Evolutionary conservation across 2,888 invertebrate species (phyloP).

Genomic region (Stenodema calcarata): DNA sequence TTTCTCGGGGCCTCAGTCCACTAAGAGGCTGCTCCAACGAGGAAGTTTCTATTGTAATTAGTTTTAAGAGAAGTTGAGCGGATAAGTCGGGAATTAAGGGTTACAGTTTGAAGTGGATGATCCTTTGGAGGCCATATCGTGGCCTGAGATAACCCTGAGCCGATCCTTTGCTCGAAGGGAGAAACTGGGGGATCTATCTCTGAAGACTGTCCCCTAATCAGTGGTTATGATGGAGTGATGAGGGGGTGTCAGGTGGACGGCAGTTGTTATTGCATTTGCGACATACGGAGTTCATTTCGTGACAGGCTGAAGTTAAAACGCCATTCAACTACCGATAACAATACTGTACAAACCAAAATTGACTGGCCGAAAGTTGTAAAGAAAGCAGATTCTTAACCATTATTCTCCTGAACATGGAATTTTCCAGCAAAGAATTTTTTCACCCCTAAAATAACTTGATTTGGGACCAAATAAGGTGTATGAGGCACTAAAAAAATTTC

Average conservation of each 20-base stretch:
- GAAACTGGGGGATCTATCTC: not conserved
- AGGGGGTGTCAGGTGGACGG: not conserved
- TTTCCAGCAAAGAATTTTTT: no score
- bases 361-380: no score
- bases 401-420: no score
- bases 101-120: not conserved
- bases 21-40: not conserved
- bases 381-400: no score
- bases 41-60: conserved; percentile 33
- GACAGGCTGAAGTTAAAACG: no score
- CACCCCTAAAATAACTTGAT: no score
- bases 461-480: no score
- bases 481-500: no score
- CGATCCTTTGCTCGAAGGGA: not conserved
- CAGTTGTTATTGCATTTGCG: no score
- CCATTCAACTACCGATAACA: no score
- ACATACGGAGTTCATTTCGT: no score
- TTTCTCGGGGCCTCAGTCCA: not conserved
- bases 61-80: conserved; percentile 14
- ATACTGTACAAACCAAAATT: no score
- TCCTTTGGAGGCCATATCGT: not conserved
- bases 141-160: not conserved
- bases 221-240: not conserved
- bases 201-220: not conserved
- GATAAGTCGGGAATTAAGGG: not conserved